A percentile compares a stretch with the other conserved stretches of the same genome.
phyloP scores from a whole-genome alignment of 2,113 vertebrate species.

The Abramis brama region DNA sequence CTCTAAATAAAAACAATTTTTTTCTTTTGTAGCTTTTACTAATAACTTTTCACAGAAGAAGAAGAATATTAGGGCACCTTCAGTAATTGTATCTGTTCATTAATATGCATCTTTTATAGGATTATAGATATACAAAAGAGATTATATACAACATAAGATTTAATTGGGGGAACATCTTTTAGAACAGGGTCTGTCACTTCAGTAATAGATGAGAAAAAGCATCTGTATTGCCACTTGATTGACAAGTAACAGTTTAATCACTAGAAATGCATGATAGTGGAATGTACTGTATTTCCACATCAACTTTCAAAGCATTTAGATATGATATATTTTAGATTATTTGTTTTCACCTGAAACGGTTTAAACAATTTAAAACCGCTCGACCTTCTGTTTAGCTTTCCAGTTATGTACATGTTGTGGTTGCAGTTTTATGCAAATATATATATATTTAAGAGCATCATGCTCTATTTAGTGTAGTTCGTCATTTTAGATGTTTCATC shows the following conservation, averaged over 20 bases:
- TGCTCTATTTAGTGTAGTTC: not conserved
- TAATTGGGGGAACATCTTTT: not conserved
- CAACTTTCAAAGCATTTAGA: not conserved
- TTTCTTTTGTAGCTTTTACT: not conserved
- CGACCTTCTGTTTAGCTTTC: not conserved
- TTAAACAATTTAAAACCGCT: not conserved
- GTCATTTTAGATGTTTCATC: not conserved
- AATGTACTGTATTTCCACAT: not conserved
- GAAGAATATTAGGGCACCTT: not conserved
- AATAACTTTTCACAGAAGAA: not conserved
- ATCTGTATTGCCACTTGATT: not conserved
- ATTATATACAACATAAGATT: not conserved
- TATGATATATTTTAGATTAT: not conserved
- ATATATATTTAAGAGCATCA: not conserved
- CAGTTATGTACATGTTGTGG: not conserved
- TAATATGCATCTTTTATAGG: not conserved
- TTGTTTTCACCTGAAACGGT: not conserved
- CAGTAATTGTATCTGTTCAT: not conserved
- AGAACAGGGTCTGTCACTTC: not conserved
- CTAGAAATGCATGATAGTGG: not conserved
- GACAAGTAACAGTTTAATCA: not conserved
- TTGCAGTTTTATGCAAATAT: not conserved
- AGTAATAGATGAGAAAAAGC: not conserved
- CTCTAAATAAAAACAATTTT: not conserved
- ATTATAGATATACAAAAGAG: not conserved